A percentile compares a stretch with the other conserved stretches of the same genome.
Evolutionary conservation across 2,888 invertebrate species (phyloP).

Genomic region (Mayetiola destructor): DNA sequence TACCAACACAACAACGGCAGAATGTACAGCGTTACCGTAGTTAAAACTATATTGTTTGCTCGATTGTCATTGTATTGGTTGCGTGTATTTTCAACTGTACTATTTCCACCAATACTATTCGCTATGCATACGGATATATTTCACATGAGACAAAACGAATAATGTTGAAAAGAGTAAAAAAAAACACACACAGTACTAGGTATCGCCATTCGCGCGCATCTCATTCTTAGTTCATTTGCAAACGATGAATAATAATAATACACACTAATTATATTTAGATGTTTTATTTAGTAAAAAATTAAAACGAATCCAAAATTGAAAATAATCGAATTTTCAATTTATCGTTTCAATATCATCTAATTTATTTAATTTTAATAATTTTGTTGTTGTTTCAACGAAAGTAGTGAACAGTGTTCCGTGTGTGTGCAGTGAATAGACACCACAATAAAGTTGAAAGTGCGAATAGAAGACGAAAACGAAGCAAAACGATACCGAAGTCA

Average conservation of each 20-base stretch:
- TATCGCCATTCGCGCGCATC: slow-evolving; percentile 12
- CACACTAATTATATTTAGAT: slow-evolving; percentile 1
- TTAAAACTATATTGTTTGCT: background rate
- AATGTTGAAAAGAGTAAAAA: background rate
- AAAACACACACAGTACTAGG: slow-evolving; percentile 6
- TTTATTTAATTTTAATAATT: background rate
- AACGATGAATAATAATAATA: slow-evolving; percentile 2
- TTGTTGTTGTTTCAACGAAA: too few relatives aligned
- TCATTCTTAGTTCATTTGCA: background rate
- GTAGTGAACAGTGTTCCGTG: too few relatives aligned
- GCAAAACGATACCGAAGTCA: background rate
- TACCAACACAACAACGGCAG: background rate
- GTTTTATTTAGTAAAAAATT: background rate
- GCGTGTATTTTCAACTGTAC: slow-evolving; percentile 7
- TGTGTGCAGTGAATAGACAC: background rate
- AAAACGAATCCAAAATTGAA: background rate
- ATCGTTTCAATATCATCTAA: background rate
- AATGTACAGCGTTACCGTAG: background rate
- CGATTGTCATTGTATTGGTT: slow-evolving; percentile 3
- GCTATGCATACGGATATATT: too few relatives aligned
- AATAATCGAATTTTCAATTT: background rate
- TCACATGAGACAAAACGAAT: background rate
- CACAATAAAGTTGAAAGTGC: background rate
- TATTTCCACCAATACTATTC: too few relatives aligned
- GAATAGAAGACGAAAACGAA: background rate